phyloP scores from a whole-genome alignment of 2,888 invertebrate genomes.

The Caradrina kadenii region DNA sequence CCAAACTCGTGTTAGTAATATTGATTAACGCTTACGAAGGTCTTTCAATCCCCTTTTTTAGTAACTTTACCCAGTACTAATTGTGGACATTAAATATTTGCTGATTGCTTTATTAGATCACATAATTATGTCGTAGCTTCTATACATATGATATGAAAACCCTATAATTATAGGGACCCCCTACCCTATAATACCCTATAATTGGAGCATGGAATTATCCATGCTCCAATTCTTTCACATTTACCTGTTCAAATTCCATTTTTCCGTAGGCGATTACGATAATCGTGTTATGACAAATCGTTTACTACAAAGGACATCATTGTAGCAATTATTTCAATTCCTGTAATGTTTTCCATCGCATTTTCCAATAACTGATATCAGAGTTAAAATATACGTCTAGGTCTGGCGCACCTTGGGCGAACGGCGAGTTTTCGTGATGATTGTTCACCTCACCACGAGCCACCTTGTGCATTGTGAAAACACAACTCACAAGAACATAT shows the following conservation, averaged over 20 bases:
- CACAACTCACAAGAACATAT: no score
- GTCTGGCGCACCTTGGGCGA: no score
- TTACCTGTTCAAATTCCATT: slow-evolving; percentile 15
- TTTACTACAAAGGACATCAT: background rate
- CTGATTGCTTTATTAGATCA: slow-evolving; percentile 5
- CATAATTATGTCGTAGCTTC: background rate
- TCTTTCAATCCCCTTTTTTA: slow-evolving; percentile 9
- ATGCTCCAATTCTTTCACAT: slow-evolving; percentile 3
- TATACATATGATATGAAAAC: background rate
- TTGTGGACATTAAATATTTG: slow-evolving; percentile 12
- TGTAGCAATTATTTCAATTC: background rate
- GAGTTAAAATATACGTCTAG: no score
- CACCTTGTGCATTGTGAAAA: no score
- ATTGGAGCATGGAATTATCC: no score
- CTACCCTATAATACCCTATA: no score
- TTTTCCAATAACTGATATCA: background rate
- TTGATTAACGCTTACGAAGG: slow-evolving; percentile 45
- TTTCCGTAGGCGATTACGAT: background rate
- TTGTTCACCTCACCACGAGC: no score
- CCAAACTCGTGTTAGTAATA: slow-evolving; percentile 6
- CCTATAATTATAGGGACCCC: no score
- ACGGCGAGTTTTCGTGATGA: no score
- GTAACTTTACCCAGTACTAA: background rate
- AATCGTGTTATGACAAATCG: background rate
- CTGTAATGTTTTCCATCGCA: background rate